phyloP scores from a whole-genome alignment of 2,888 invertebrate species.

The Dasysyrphus albostriatus region DNA sequence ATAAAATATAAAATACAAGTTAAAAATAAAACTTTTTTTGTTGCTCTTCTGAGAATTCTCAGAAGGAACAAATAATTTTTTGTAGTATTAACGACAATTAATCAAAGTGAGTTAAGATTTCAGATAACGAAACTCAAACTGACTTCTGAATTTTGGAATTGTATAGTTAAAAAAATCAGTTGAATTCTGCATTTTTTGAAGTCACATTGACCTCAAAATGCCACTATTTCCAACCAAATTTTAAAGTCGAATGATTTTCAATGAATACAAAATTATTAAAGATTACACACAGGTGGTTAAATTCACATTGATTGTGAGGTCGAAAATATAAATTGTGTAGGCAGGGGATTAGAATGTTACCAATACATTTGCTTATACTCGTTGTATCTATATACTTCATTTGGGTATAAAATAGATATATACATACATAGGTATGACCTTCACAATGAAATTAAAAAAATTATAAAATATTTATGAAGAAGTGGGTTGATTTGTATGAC shows the following conservation, averaged over 20 bases:
- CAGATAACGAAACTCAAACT: too few relatives aligned
- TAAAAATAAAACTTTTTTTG: too few relatives aligned
- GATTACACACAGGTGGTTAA: background rate
- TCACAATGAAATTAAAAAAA: slow-evolving; percentile 2
- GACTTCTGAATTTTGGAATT: background rate
- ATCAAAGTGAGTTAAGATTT: too few relatives aligned
- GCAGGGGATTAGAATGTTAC: background rate
- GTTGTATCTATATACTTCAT: background rate
- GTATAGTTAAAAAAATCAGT: too few relatives aligned
- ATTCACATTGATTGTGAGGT: background rate
- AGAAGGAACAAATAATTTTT: too few relatives aligned
- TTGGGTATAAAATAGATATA: background rate
- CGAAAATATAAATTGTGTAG: slow-evolving; percentile 4
- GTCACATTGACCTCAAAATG: background rate
- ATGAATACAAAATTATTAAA: background rate
- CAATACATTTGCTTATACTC: background rate
- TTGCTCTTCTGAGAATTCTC: too few relatives aligned
- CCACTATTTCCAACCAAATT: background rate
- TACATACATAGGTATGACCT: background rate
- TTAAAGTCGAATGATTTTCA: background rate
- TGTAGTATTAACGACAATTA: too few relatives aligned
- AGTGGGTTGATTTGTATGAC: slow-evolving; percentile 4
- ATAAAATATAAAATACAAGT: too few relatives aligned
- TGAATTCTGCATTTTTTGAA: background rate
- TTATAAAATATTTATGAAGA: slow-evolving; percentile 7